Evolutionary conservation across 2,113 vertebrate genomes (phyloP).

Genomic region (Actinemys pallida): DNA sequence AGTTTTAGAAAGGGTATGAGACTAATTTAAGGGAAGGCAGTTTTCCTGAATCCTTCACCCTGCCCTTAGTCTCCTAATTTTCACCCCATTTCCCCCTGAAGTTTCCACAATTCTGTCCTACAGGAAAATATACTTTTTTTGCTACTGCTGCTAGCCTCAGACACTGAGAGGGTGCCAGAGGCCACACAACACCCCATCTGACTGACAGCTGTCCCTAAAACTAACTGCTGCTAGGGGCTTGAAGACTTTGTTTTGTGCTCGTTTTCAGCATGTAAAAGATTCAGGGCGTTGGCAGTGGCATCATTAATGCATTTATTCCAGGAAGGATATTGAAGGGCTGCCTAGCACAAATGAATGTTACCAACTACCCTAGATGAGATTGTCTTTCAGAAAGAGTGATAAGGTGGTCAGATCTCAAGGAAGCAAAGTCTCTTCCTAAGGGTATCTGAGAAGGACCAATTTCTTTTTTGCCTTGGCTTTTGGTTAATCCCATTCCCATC

Average conservation of each 20-base stretch:
- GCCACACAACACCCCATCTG: neutral
- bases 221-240: neutral
- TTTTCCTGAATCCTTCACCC: neutral
- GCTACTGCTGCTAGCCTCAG: neutral
- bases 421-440: neutral
- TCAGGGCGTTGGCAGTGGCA: accelerated
- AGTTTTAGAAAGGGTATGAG: neutral
- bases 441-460: neutral
- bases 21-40: neutral
- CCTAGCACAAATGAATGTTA: neutral
- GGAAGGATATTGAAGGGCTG: neutral
- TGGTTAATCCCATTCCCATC: neutral
- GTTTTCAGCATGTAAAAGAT: neutral
- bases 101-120: neutral
- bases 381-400: neutral
- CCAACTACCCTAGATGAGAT: neutral
- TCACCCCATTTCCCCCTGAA: neutral
- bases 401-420: neutral
- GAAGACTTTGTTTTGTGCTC: neutral
- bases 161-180: neutral
- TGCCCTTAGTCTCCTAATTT: accelerated
- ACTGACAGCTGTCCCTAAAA: neutral
- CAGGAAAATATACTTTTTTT: neutral
- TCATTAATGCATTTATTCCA: neutral
- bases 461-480: neutral